Evolutionary conservation across 2,888 invertebrate genomes (phyloP).

Genomic region (Cyclophora albipunctata): DNA sequence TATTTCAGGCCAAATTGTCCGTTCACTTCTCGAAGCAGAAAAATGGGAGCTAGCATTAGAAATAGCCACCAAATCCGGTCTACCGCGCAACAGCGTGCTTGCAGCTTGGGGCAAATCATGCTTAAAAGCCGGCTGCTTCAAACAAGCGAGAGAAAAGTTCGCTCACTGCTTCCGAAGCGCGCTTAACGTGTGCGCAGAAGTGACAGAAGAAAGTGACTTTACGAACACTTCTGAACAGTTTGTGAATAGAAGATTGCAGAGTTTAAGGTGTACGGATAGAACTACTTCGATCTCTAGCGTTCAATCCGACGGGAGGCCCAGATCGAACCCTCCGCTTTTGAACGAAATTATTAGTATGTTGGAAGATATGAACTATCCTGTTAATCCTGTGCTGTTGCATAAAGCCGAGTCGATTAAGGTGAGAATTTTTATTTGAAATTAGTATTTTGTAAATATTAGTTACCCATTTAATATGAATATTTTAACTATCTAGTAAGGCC

Average conservation of each 20-base stretch:
- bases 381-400: constrained; percentile 64
- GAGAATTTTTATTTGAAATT: not conserved
- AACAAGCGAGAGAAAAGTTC: constrained; percentile 85
- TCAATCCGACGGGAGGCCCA: constrained; percentile 66
- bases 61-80: constrained; percentile 90
- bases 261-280: constrained; percentile 41
- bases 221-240: constrained; percentile 59
- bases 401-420: constrained; percentile 67
- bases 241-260: constrained; percentile 42
- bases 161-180: constrained; percentile 61
- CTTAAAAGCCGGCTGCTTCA: constrained; percentile 85
- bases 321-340: constrained; percentile 79
- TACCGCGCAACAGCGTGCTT: constrained; percentile 86
- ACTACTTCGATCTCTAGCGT: constrained; percentile 48
- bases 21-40: constrained; percentile 87
- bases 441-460: not conserved
- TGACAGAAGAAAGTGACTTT: constrained; percentile 54
- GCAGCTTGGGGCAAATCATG: constrained; percentile 92
- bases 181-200: constrained; percentile 45
- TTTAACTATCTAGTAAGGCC: no score
- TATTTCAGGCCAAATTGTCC: constrained; percentile 75
- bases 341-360: constrained; percentile 82
- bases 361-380: constrained; percentile 75
- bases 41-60: constrained; percentile 89
- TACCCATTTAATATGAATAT: not conserved